A percentile compares a stretch with the other conserved stretches of the same genome.
Conservation (phyloP, 2,888 invertebrate species). For the Lasioglossum pauxillum region DNA sequence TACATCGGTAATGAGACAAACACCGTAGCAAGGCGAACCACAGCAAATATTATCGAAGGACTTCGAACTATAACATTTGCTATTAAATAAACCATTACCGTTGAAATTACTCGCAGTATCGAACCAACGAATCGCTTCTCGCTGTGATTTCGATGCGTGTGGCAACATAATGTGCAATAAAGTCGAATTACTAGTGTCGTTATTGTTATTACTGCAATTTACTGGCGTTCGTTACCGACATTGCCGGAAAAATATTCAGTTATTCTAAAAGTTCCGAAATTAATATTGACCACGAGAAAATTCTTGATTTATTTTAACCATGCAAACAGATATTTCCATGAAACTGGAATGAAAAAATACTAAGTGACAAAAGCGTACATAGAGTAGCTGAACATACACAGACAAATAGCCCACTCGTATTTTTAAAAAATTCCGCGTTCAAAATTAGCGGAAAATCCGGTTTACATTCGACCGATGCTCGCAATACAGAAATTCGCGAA, state of each 20-base stretch:
- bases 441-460: not conserved
- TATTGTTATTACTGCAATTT: not conserved
- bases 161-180: not conserved
- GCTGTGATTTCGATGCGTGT: not conserved
- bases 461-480: not conserved
- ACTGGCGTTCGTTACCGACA: not conserved
- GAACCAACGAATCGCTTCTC: not conserved
- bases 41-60: not conserved
- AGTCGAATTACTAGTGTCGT: not conserved
- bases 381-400: not conserved
- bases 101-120: not conserved
- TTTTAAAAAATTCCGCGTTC: not conserved
- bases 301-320: not conserved
- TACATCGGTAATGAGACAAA: not conserved
- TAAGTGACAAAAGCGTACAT: too few species aligned
- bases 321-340: not conserved
- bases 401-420: not conserved
- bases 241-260: not conserved
- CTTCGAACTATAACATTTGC: not conserved
- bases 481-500: not conserved
- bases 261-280: not conserved
- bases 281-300: not conserved
- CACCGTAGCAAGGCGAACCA: not conserved
- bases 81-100: not conserved
- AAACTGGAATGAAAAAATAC: not conserved